Percentiles rank a stretch among this genome's conserved stretches.
Evolutionary conservation across 2,113 vertebrate species (phyloP).

Genomic region (Pelvicachromis taeniatus): DNA sequence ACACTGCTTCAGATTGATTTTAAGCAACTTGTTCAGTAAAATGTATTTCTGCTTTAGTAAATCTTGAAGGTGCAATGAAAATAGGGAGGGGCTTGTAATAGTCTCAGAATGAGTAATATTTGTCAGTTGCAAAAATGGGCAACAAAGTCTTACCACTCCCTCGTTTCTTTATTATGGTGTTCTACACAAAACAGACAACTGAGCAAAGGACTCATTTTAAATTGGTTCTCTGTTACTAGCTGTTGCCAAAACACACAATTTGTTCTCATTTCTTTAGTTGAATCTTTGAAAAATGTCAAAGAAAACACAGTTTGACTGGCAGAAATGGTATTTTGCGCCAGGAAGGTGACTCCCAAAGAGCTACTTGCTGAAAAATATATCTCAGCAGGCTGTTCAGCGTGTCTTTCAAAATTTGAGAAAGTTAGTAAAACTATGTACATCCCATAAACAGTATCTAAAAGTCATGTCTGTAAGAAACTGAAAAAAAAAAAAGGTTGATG

Average conservation of each 20-base stretch:
- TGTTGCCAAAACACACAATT: neutral
- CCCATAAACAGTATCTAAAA: neutral
- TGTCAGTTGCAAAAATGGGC: neutral
- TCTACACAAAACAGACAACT: neutral
- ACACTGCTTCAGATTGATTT: no score
- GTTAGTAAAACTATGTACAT: neutral
- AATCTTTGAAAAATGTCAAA: neutral
- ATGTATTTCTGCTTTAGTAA: neutral
- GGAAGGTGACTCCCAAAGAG: neutral
- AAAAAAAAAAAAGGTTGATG: neutral
- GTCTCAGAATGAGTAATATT: neutral
- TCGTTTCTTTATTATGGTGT: neutral
- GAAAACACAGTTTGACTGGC: neutral
- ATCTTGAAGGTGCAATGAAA: neutral
- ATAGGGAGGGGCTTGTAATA: neutral
- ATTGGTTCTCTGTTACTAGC: neutral
- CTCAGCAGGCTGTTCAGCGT: neutral
- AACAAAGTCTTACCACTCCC: neutral
- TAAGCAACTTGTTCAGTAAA: neutral
- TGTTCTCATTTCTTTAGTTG: neutral
- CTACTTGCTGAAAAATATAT: neutral
- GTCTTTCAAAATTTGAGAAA: neutral
- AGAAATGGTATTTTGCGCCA: rapidly evolving
- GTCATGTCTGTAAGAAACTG: neutral
- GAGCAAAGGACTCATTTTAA: neutral